Evolutionary conservation across 2,113 vertebrate species (phyloP).

Genomic region (Furnarius figulus): DNA sequence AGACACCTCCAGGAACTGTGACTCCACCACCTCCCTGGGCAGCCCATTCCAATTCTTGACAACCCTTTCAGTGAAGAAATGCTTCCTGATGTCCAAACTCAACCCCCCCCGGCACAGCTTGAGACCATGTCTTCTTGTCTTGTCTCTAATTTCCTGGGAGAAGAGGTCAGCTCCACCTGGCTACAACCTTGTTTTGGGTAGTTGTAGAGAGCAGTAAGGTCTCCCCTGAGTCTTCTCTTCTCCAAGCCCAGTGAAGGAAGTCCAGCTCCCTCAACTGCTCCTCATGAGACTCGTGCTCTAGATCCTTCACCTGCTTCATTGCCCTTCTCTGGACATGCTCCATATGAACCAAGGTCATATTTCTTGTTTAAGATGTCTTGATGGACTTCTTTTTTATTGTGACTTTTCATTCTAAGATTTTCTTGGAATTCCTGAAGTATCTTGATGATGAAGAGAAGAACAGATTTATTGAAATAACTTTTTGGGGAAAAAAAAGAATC

Average conservation of each 20-base stretch:
- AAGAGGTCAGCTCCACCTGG: neutral
- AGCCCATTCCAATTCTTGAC: neutral
- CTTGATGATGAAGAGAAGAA: neutral
- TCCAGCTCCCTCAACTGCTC: neutral
- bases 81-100: neutral
- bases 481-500: neutral
- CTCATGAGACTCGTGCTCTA: neutral
- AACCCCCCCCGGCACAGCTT: neutral
- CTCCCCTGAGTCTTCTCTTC: neutral
- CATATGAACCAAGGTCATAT: neutral
- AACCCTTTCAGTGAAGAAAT: neutral
- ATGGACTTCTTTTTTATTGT: neutral
- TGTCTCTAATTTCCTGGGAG: neutral
- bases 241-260: neutral
- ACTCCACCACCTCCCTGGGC: neutral
- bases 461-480: neutral
- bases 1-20: neutral
- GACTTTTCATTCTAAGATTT: neutral
- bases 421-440: neutral
- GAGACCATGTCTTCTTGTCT: neutral
- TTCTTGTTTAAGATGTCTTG: neutral
- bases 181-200: too few species aligned
- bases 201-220: fast-evolving
- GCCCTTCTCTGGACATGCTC: neutral
- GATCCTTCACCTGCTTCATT: neutral